These are phyloP conservation scores for Leptatherina wallacei DNA, from an alignment of 2,797 vertebrate species.

Conservation along the genomic window DNA sequence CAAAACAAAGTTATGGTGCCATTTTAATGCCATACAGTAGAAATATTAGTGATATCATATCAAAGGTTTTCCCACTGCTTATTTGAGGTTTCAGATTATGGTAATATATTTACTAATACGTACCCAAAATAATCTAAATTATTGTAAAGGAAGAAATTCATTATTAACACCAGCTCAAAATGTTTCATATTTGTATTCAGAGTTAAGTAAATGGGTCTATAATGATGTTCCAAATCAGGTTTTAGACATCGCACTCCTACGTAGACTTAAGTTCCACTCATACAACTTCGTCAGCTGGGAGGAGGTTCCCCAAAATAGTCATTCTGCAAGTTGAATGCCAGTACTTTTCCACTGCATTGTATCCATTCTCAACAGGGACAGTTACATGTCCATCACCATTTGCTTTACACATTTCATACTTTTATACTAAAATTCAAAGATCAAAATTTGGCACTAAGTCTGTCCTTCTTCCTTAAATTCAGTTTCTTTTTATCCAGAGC, in stretches of 20 bases:
- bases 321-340: conserved; percentile 44
- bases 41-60: conserved; percentile 21
- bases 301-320: conserved; percentile 55
- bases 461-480: conserved; percentile 10
- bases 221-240: conserved; percentile 32
- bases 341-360: conserved; percentile 53
- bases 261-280: conserved; percentile 5
- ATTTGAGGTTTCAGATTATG: conserved; percentile 21
- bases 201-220: conserved; percentile 45
- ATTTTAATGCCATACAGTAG: conserved; percentile 44
- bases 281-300: conserved; percentile 37
- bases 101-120: conserved; percentile 30
- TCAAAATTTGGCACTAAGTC: conserved; percentile 5
- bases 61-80: conserved; percentile 3
- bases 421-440: conserved; percentile 18
- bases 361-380: conserved; percentile 11
- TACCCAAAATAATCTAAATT: conserved; percentile 21
- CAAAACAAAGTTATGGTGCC: conserved; percentile 35
- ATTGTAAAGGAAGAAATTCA: conserved; percentile 7
- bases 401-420: not conserved
- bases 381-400: conserved; percentile 4
- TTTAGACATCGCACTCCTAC: conserved; percentile 26
- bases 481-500: conserved; percentile 13
- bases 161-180: conserved; percentile 33
- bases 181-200: conserved; percentile 37